Base-by-base conservation (phyloP, 92 coral and sea anemone genomes). In the Zoanthus sansibaricus region DNA sequence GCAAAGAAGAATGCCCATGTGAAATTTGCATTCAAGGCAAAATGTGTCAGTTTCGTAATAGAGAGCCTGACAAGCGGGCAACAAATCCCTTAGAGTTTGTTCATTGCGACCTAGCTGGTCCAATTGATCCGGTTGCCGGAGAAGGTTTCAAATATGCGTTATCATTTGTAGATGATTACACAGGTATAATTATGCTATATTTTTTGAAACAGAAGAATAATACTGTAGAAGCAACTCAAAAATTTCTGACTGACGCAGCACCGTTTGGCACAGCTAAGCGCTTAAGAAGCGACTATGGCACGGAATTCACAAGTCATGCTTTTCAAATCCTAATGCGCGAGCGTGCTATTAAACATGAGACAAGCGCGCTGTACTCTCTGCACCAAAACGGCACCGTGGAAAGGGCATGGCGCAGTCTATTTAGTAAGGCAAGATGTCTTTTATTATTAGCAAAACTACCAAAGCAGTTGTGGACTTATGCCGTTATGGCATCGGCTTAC, bases 331-430 rank as follows among this genome's bases (percentile, higher is more conserved):
- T 90, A 46, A 37, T 85, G 21, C 74, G 76, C n/a, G 72, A 89
- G 88, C 70, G 56, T 16, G 18, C 82, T 2, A 89, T 89, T 16
- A 89, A 71, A 51, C 84, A 88, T 61, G 91, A 88, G 56, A 88
- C 83, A 5, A 82, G 88, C 71, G 83, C 91, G 62, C 88, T 88
- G 44, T 77, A 89, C 52, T 89, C 89, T 11, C 92, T 89, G 48
- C 92, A 89, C 64, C 86, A 89, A 80, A 89, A 89, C 59, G 92
- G 92, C 33, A 84, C 92, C 6, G 88, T 77, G 1, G 1, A 89
- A 72, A 89, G 92, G 82, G 80, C 72, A 8, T 89, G 92, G 88
- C 79, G 92, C 51, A 78, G 87, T 10, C 20, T 76, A 8, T 89
- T 83, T 84, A 80, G 82, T 10, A 89, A 83, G 92, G 88, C 88